Conservation (phyloP, 2,113 vertebrate species). For the Silurus asotus region DNA sequence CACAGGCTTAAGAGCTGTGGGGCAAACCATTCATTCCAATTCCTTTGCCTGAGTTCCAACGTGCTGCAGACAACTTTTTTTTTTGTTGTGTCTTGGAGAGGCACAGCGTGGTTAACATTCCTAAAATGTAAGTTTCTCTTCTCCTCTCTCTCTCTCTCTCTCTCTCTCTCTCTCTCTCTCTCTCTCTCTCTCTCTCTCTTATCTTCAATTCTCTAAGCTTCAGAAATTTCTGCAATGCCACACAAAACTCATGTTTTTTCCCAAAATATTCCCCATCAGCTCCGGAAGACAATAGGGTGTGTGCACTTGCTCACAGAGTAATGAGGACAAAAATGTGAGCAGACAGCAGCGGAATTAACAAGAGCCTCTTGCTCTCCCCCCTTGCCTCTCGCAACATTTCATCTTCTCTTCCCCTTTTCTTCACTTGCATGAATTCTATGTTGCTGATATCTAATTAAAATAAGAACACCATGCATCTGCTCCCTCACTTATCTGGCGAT, state of each 20-base stretch:
- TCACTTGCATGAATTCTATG: constrained; percentile 55
- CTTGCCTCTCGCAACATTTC: constrained; percentile 44
- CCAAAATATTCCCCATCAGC: constrained; percentile 63
- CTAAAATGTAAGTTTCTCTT: constrained; percentile 3
- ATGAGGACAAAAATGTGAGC: constrained; percentile 75
- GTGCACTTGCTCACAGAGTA: constrained; percentile 68
- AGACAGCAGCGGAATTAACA: constrained; percentile 77
- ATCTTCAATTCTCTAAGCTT: constrained; percentile 30
- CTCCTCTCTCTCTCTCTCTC: constrained; percentile 40
- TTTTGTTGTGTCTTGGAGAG: constrained; percentile 39
- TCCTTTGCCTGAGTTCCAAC: constrained; percentile 52
- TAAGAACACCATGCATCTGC: constrained; percentile 47
- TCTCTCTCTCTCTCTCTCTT: constrained; percentile 39
- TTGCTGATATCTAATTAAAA: constrained; percentile 67
- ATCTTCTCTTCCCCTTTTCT: constrained; percentile 29
- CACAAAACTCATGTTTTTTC: constrained; percentile 65
- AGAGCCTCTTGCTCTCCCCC: constrained; percentile 57
- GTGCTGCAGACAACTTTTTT: constrained; percentile 47
- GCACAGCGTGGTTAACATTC: constrained; percentile 50
- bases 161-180: constrained; percentile 25
- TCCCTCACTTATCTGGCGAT: constrained; percentile 42
- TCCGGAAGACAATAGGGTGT: constrained; percentile 69
- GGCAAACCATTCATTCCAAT: constrained; percentile 57
- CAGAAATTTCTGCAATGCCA: constrained; percentile 64
- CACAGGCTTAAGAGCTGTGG: constrained; percentile 56